These are phyloP conservation scores for Ichneumoninae sp. DNA, from an alignment of 2,888 invertebrate genomes.

Conservation along the genomic window DNA sequence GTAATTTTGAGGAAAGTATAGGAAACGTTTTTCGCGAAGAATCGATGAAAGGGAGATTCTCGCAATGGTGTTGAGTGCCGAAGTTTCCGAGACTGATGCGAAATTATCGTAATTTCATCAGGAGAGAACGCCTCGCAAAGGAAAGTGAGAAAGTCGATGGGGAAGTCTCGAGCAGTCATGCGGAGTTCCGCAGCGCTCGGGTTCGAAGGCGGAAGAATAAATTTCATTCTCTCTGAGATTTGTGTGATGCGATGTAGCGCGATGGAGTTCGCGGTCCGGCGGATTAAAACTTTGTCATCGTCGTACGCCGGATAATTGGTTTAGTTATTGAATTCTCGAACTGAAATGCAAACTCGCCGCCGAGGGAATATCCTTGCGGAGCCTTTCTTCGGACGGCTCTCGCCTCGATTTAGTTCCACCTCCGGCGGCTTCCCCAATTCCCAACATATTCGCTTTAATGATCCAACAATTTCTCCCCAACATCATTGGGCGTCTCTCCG, in stretches of 20 bases:
- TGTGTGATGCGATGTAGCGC: slow-evolving; percentile 43
- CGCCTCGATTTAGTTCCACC: slow-evolving; percentile 40
- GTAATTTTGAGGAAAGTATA: neutral
- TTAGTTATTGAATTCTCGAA: slow-evolving; percentile 80
- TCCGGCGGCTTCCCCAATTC: slow-evolving; percentile 50
- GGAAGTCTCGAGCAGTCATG: slow-evolving; percentile 11
- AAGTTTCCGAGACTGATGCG: neutral
- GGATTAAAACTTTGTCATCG: slow-evolving; percentile 80
- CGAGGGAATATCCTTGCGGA: slow-evolving; percentile 66
- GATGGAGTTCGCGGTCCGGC: slow-evolving; percentile 60
- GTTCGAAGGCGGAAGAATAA: slow-evolving; percentile 70
- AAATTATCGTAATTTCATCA: slow-evolving; percentile 23
- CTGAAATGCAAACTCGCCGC: slow-evolving; percentile 74
- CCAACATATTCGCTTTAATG: slow-evolving; percentile 37
- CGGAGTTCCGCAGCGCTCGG: slow-evolving; percentile 15
- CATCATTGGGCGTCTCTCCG: neutral
- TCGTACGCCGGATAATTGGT: slow-evolving; percentile 77
- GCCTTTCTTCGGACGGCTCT: slow-evolving; percentile 43
- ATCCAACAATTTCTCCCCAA: slow-evolving; percentile 2
- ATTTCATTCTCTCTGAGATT: slow-evolving; percentile 64
- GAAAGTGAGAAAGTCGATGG: slow-evolving; percentile 36
- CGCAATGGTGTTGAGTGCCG: neutral
- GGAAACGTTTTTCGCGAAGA: neutral
- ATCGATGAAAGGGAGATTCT: neutral
- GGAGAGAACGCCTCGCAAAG: slow-evolving; percentile 9